Evolutionary conservation across 2,888 invertebrate genomes (phyloP).

Genomic region (Agrotis clavis): DNA sequence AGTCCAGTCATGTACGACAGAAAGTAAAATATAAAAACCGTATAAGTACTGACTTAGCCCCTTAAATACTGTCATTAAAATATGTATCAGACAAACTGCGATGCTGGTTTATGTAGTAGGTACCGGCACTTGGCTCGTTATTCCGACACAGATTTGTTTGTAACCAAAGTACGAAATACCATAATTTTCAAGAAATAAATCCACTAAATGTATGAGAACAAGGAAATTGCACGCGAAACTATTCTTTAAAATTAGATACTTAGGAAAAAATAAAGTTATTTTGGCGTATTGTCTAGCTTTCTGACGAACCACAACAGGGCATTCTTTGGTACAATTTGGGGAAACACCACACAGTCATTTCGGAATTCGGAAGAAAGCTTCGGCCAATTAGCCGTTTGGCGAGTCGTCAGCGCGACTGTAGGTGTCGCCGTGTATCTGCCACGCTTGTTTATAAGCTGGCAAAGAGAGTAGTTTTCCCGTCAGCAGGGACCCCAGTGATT

Average conservation of each 20-base stretch:
- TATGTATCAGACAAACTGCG: constrained; percentile 37
- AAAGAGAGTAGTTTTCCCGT: constrained; percentile 75
- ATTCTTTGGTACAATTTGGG: constrained; percentile 70
- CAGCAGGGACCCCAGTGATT: constrained; percentile 79
- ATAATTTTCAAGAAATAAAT: constrained; percentile 32
- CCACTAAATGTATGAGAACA: constrained; percentile 1
- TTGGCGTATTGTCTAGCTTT: constrained; percentile 45
- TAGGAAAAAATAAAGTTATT: constrained; percentile 19
- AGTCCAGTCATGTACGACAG: no score
- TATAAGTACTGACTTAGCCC: no score
- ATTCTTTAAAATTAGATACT: constrained; percentile 21
- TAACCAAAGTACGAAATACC: constrained; percentile 9
- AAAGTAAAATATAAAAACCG: no score
- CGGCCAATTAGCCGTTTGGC: constrained; percentile 74
- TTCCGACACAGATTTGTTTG: constrained; percentile 29
- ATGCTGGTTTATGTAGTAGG: constrained; percentile 41
- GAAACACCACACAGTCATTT: constrained; percentile 80
- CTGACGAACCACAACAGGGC: constrained; percentile 60
- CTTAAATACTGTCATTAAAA: constrained; percentile 45
- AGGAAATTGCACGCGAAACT: constrained; percentile 27
- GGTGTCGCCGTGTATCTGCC: constrained; percentile 74
- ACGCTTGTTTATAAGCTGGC: constrained; percentile 81
- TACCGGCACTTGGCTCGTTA: constrained; percentile 38
- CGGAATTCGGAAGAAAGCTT: constrained; percentile 70
- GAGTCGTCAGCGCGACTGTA: constrained; percentile 70